Evolutionary conservation across 2,113 vertebrate genomes (phyloP).

Genomic region (Tenebrosternarchus preto): DNA sequence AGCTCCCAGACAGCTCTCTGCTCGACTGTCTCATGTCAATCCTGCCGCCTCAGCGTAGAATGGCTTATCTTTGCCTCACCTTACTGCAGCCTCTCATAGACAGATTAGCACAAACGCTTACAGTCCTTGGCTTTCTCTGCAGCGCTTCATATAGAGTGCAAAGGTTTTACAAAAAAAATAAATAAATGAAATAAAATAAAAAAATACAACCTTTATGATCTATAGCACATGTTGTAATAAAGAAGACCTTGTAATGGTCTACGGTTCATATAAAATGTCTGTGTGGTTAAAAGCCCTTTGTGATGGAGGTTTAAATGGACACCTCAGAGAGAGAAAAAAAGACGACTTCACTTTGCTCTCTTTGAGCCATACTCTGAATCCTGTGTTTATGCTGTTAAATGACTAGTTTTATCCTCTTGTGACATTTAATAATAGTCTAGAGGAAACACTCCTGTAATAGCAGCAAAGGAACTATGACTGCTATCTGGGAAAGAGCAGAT

Average conservation of each 20-base stretch:
- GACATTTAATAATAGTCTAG: slow-evolving; percentile 20
- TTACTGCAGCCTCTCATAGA: slow-evolving; percentile 40
- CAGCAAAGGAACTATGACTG: not conserved
- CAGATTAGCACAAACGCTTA: slow-evolving; percentile 48
- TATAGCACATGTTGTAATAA: too few species aligned
- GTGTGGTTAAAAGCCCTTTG: too few species aligned
- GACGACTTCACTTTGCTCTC: not conserved
- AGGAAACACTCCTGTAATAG: not conserved
- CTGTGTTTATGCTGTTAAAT: not conserved
- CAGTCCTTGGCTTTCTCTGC: slow-evolving; percentile 1
- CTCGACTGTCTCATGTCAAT: slow-evolving; percentile 54
- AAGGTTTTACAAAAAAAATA: not conserved
- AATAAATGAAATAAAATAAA: too few species aligned
- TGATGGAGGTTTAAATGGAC: not conserved
- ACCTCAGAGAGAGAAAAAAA: not conserved
- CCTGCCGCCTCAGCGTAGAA: slow-evolving; percentile 50
- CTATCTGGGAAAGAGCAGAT: not conserved
- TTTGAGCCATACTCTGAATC: not conserved
- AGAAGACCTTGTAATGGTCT: too few species aligned
- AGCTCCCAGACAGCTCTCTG: slow-evolving; percentile 39
- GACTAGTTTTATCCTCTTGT: slow-evolving; percentile 9
- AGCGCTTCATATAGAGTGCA: not conserved
- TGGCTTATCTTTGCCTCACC: slow-evolving; percentile 49
- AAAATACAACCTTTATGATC: too few species aligned
- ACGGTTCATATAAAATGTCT: too few species aligned